A percentile compares a stretch with the other conserved stretches of the same genome.
phyloP scores from a whole-genome alignment of 2,888 invertebrate species.

The Pseudeuparius sepicola region DNA sequence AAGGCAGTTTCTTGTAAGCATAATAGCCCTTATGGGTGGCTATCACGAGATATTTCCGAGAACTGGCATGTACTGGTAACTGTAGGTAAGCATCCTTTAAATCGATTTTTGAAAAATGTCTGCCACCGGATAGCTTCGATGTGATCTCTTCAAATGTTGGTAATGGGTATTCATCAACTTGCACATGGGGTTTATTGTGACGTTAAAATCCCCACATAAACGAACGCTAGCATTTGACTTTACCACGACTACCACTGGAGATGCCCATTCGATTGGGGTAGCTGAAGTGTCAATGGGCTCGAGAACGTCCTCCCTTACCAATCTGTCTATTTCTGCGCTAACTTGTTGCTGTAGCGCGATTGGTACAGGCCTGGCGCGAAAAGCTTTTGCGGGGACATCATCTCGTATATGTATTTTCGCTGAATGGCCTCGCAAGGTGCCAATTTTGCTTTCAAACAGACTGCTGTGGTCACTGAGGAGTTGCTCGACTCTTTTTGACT shows the following conservation, averaged over 20 bases:
- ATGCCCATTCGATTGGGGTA: too few relatives aligned
- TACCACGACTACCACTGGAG: too few relatives aligned
- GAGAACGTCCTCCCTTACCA: constrained; percentile 19
- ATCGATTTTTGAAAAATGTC: constrained; percentile 9
- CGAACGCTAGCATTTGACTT: too few relatives aligned
- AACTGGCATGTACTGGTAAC: constrained; percentile 11
- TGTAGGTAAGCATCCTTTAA: constrained; percentile 9
- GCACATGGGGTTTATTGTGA: constrained; percentile 16
- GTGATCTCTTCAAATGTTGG: constrained; percentile 11
- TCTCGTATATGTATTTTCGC: too few relatives aligned
- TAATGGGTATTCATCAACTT: constrained; percentile 3
- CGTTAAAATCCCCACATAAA: too few relatives aligned
- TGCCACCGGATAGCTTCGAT: constrained; percentile 5
- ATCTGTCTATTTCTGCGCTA: too few relatives aligned
- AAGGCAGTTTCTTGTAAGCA: constrained; percentile 15
- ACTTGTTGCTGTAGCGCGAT: too few relatives aligned
- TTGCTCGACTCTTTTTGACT: too few relatives aligned
- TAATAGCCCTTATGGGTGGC: constrained; percentile 13
- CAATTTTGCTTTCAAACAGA: too few relatives aligned
- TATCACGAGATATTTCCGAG: constrained; percentile 10
- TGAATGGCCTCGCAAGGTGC: too few relatives aligned
- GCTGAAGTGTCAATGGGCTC: constrained; percentile 21
- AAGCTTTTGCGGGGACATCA: too few relatives aligned
- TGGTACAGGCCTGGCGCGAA: constrained; percentile 11
- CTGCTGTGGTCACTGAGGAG: too few relatives aligned